These are phyloP conservation scores for Ammodytes dubius DNA, from an alignment of 2,113 vertebrate genomes.

Conservation along the genomic window DNA sequence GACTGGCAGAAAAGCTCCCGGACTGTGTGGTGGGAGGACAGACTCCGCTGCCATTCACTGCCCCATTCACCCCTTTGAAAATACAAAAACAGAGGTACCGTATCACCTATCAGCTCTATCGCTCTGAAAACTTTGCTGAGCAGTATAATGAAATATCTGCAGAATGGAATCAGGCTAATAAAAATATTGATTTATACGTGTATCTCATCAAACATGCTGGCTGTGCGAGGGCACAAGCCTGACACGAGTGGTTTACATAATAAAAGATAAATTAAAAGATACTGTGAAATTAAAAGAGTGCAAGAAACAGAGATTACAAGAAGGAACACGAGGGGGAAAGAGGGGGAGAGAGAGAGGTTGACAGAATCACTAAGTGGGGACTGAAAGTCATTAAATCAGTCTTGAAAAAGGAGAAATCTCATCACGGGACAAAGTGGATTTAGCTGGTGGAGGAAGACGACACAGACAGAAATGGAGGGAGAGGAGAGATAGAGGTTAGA, in stretches of 20 bases:
- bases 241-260: constrained; percentile 79
- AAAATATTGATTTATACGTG: constrained; percentile 78
- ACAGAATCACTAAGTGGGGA: constrained; percentile 70
- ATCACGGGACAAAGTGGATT: constrained; percentile 66
- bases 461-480: constrained; percentile 22
- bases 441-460: constrained; percentile 27
- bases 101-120: constrained; percentile 46
- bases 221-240: constrained; percentile 57
- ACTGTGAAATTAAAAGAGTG: constrained; percentile 75
- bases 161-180: constrained; percentile 65
- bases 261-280: constrained; percentile 83
- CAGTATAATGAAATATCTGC: constrained; percentile 68
- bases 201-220: constrained; percentile 75
- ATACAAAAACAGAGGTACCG: constrained; percentile 47
- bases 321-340: constrained; percentile 30
- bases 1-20: constrained; percentile 84
- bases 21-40: constrained; percentile 84
- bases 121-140: constrained; percentile 47
- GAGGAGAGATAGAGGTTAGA: constrained; percentile 12
- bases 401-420: constrained; percentile 63
- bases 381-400: constrained; percentile 72
- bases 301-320: constrained; percentile 66
- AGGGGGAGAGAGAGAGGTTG: constrained; percentile 47
- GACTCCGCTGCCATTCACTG: constrained; percentile 91
- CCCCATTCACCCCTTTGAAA: constrained; percentile 92